Percentiles rank a stretch among this genome's conserved stretches.
phyloP scores from a whole-genome alignment of 2,113 vertebrate species.

The Corythaixoides concolor region DNA sequence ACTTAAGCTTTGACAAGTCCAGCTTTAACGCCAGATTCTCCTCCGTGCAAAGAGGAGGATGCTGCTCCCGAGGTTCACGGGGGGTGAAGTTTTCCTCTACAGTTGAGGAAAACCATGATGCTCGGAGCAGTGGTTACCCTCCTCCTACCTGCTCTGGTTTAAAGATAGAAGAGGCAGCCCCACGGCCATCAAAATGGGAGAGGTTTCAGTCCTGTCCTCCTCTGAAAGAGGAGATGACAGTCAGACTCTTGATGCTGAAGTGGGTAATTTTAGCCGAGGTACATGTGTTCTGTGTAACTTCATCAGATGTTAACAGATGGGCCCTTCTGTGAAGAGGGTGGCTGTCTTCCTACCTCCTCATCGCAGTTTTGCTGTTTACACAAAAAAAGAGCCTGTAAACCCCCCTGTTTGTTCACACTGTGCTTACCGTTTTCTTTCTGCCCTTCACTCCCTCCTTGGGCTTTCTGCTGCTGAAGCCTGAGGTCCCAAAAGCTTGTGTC shows the following conservation, averaged over 20 bases:
- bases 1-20: background rate
- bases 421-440: background rate
- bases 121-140: background rate
- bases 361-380: background rate
- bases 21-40: background rate
- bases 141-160: background rate
- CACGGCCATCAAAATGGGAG: background rate
- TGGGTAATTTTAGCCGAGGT: constrained; percentile 47
- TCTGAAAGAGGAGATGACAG: constrained; percentile 30
- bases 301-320: constrained; percentile 69
- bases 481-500: background rate
- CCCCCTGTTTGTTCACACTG: background rate
- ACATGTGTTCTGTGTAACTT: constrained; percentile 38
- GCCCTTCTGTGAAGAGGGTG: constrained; percentile 9
- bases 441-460: background rate
- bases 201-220: constrained; percentile 15
- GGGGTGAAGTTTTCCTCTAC: background rate
- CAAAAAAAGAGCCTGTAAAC: background rate
- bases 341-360: constrained; percentile 51
- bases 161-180: background rate
- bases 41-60: background rate
- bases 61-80: background rate
- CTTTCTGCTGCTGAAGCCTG: background rate
- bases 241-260: background rate
- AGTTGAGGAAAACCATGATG: background rate